Percentiles rank a stretch among this genome's conserved stretches.
Conservation (phyloP, 2,888 invertebrate species). For the Nezara viridula region DNA sequence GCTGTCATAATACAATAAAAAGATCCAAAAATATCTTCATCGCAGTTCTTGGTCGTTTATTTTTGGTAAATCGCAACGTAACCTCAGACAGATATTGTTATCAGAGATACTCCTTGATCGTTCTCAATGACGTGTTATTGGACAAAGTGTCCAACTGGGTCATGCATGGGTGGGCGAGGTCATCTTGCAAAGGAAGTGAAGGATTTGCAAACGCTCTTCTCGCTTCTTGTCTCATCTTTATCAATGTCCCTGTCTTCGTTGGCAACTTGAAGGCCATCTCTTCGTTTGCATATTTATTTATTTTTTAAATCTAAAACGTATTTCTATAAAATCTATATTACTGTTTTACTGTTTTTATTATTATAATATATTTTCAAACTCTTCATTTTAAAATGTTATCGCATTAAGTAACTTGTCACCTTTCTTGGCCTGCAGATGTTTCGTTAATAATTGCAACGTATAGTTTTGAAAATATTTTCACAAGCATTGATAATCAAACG, state of each 20-base stretch:
- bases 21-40: not conserved
- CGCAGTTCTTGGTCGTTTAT: not conserved
- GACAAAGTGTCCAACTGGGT: not conserved
- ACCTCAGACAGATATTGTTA: not conserved
- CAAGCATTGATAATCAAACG: no score
- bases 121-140: not conserved
- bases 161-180: not conserved
- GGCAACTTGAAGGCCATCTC: not conserved
- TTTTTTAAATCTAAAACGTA: no score
- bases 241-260: not conserved
- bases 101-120: not conserved
- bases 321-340: no score
- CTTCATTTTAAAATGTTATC: no score
- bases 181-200: not conserved
- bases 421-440: no score
- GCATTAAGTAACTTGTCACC: no score
- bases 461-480: no score
- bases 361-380: no score
- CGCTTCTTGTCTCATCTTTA: not conserved
- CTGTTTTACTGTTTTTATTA: no score
- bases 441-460: no score
- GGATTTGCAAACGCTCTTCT: not conserved
- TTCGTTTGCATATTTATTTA: no score
- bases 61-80: not conserved
- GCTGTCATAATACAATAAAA: no score